Evolutionary conservation across 92 coral and sea anemone species (phyloP), one percentile per base, ranked within the genome.

Genomic region (Heliopora coerulea): DNA sequence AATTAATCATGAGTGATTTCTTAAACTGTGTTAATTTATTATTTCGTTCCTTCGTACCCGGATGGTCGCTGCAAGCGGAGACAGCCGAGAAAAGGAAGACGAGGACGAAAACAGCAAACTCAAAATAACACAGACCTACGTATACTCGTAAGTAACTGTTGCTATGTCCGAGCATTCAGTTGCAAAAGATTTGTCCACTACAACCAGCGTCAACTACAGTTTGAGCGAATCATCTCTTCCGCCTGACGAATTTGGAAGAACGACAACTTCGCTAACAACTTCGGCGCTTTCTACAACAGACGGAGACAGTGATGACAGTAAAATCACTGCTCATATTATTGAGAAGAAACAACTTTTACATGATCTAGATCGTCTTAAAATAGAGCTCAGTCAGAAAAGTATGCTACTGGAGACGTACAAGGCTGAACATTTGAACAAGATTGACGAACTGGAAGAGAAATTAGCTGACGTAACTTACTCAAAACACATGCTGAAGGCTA

Each of bases 361-460:
- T 39, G 99, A 95, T 59, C 57, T 88, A 56, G 99, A 95, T 59
- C 86, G 91, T 32, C 82, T 95, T 12, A 86, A 89, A 5, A 95
- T 95, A 33, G 99, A 95, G 59, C 75, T 95, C 39, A 95, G 95
- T 60, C 96, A 95, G 74, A 95, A 90, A 65, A 90, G 87, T 63
- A 82, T 95, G 32, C 85, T 90, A 52, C 86, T 88, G 20, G 96
- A 95, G 34, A 95, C 88, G 78, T 78, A 90, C 88, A 95, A 95
- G 65, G 96, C 86, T 27, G 99, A 95, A 40, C 81, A 87, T 33
- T 69, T 86, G 84, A 80, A 86, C 76, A 90, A 85, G 75, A 84
- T 95, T 7, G 99, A 95, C 41, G 99, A 90, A 65, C 78, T 95
- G n/a, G 99, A 90, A 62, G 99, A 95, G 80, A 83, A 81, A 15